These are phyloP conservation scores for Tachina grossa DNA, from an alignment of 2,888 invertebrate genomes.

Conservation along the genomic window DNA sequence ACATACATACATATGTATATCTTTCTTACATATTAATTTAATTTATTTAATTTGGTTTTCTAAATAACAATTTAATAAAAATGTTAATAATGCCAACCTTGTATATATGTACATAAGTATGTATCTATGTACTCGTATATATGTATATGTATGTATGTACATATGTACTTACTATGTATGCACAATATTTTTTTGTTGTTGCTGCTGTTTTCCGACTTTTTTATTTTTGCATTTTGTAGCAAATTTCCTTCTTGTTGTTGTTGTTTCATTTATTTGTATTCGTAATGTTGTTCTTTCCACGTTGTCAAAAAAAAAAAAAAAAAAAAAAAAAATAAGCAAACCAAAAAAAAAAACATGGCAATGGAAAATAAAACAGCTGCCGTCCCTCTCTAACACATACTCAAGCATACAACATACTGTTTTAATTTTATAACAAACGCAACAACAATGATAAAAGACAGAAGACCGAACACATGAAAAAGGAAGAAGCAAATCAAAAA, in stretches of 20 bases:
- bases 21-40: slow-evolving; percentile 45
- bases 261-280: slow-evolving; percentile 45
- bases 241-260: slow-evolving; percentile 38
- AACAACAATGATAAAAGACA: slow-evolving; percentile 48
- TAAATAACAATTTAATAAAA: slow-evolving; percentile 65
- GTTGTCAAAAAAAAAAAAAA: slow-evolving; percentile 43
- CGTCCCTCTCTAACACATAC: slow-evolving; percentile 45
- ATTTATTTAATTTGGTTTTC: slow-evolving; percentile 55
- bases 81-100: slow-evolving; percentile 66
- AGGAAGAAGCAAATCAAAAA: slow-evolving; percentile 51
- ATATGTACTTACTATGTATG: no score
- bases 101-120: not conserved
- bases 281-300: slow-evolving; percentile 57
- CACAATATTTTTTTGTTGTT: slow-evolving; percentile 24
- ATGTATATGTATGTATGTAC: no score
- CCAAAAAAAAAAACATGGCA: slow-evolving; percentile 52
- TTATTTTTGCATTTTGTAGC: slow-evolving; percentile 59
- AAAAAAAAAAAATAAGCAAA: slow-evolving; percentile 27
- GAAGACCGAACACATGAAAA: slow-evolving; percentile 62
- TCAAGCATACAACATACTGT: slow-evolving; percentile 35
- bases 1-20: no score
- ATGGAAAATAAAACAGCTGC: slow-evolving; percentile 68
- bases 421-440: slow-evolving; percentile 60
- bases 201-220: slow-evolving; percentile 10
- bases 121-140: no score